phyloP scores from a whole-genome alignment of 1,140 invertebrate species.

The Cataglyphis hispanica region DNA sequence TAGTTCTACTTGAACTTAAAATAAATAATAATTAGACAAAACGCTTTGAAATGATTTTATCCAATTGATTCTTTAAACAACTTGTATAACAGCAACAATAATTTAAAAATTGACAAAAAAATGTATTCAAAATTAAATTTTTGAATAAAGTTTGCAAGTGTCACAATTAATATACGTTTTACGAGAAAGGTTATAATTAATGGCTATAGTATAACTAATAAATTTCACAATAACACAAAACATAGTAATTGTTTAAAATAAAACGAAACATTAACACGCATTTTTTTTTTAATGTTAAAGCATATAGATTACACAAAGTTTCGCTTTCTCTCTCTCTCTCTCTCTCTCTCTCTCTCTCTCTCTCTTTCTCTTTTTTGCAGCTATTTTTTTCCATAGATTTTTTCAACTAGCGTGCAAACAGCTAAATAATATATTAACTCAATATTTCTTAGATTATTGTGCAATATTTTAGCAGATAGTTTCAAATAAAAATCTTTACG shows the following conservation, averaged over 20 bases:
- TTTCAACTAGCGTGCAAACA: background rate
- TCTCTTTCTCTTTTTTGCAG: too few relatives aligned
- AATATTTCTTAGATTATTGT: background rate
- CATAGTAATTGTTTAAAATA: too few relatives aligned
- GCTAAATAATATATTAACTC: background rate
- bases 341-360: too few relatives aligned
- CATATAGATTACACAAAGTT: too few relatives aligned
- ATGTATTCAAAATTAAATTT: background rate
- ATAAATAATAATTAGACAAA: background rate
- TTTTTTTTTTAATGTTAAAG: background rate
- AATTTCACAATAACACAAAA: background rate
- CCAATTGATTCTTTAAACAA: background rate
- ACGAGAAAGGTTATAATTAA: background rate
- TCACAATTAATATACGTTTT: background rate
- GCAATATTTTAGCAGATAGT: background rate
- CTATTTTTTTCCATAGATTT: background rate
- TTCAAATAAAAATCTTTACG: conserved; percentile 16
- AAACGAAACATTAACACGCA: background rate
- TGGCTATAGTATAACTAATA: background rate
- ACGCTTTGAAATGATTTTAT: background rate
- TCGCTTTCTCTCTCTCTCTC: too few relatives aligned
- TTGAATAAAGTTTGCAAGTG: background rate
- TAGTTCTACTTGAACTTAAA: background rate
- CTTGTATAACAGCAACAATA: background rate
- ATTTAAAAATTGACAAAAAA: background rate